Percentiles rank a stretch among this genome's conserved stretches.
These are phyloP conservation scores for Aradophagus sp. DNA, from an alignment of 1,140 invertebrate genomes.

Conservation along the genomic window DNA sequence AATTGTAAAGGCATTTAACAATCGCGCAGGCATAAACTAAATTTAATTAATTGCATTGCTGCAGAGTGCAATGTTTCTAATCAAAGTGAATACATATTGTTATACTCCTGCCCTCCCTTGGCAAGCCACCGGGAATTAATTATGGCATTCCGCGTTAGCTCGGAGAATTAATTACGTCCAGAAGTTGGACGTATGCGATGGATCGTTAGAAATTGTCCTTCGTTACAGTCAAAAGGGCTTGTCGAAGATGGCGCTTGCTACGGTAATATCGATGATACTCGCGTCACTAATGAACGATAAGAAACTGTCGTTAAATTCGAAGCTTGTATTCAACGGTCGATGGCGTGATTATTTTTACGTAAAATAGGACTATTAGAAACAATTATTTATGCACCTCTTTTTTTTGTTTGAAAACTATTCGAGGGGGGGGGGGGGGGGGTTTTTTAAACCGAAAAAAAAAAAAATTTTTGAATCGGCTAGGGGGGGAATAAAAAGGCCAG, in stretches of 20 bases:
- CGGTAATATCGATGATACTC: slow-evolving; percentile 43
- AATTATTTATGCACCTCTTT: too few relatives aligned
- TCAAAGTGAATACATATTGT: slow-evolving; percentile 65
- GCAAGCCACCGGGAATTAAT: slow-evolving; percentile 68
- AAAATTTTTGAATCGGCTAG: too few relatives aligned
- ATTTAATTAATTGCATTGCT: slow-evolving; percentile 68
- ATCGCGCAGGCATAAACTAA: slow-evolving; percentile 61
- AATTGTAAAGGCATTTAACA: slow-evolving; percentile 60
- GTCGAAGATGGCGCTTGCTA: slow-evolving; percentile 44
- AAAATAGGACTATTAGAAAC: too few relatives aligned
- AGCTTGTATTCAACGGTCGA: too few relatives aligned
- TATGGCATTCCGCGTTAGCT: slow-evolving; percentile 70
- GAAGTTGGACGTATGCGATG: slow-evolving; percentile 64
- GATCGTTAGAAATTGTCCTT: slow-evolving; percentile 58
- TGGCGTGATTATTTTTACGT: too few relatives aligned
- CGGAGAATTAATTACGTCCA: slow-evolving; percentile 69
- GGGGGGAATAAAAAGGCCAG: too few relatives aligned
- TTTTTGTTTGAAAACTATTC: too few relatives aligned
- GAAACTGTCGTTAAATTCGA: slow-evolving; percentile 29
- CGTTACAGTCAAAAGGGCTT: slow-evolving; percentile 51
- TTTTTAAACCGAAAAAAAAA: too few relatives aligned
- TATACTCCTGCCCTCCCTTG: slow-evolving; percentile 55
- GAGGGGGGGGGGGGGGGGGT: too few relatives aligned
- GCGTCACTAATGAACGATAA: slow-evolving; percentile 26
- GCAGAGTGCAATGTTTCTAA: slow-evolving; percentile 61